Evolutionary conservation across 2,888 invertebrate genomes (phyloP).

Genomic region (Serrognathus titanus): DNA sequence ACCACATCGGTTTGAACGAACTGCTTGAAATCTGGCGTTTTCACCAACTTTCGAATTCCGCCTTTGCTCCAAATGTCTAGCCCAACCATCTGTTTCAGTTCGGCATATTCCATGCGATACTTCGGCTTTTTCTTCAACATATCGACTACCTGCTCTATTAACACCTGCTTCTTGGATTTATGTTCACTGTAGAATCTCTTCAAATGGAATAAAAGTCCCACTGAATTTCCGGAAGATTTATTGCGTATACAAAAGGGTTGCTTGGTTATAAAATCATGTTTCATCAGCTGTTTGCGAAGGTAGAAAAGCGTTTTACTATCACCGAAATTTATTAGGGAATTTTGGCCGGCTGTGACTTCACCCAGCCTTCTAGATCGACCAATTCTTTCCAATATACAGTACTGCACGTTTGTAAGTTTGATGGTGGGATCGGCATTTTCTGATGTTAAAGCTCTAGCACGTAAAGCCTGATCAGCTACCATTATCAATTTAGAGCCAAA

Average conservation of each 20-base stretch:
- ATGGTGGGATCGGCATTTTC: constrained; percentile 49
- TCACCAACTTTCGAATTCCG: constrained; percentile 53
- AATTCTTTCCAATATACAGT: constrained; percentile 70
- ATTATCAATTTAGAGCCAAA: constrained; percentile 65
- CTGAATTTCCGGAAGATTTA: constrained; percentile 44
- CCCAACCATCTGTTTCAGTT: constrained; percentile 51
- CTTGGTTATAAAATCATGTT: constrained; percentile 58
- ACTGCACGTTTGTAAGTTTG: constrained; percentile 57
- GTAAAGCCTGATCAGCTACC: constrained; percentile 63
- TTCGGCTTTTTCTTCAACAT: constrained; percentile 55
- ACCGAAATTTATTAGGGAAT: constrained; percentile 55
- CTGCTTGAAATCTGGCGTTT: constrained; percentile 52
- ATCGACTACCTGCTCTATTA: constrained; percentile 56
- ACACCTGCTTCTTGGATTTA: constrained; percentile 53
- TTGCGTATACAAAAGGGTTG: constrained; percentile 58
- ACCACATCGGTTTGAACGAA: constrained; percentile 54
- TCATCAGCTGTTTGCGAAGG: constrained; percentile 59
- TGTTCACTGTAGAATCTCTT: constrained; percentile 60
- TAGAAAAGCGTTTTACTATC: constrained; percentile 64
- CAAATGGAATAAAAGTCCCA: constrained; percentile 58
- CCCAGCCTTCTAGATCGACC: constrained; percentile 68
- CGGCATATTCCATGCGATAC: constrained; percentile 52
- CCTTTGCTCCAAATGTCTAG: constrained; percentile 35
- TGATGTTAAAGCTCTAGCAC: constrained; percentile 58
- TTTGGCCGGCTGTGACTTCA: constrained; percentile 64